Percentiles rank a stretch among this genome's conserved stretches.
Conservation (phyloP, 2,797 vertebrate species). For the Melanotaenia pygmaea region DNA sequence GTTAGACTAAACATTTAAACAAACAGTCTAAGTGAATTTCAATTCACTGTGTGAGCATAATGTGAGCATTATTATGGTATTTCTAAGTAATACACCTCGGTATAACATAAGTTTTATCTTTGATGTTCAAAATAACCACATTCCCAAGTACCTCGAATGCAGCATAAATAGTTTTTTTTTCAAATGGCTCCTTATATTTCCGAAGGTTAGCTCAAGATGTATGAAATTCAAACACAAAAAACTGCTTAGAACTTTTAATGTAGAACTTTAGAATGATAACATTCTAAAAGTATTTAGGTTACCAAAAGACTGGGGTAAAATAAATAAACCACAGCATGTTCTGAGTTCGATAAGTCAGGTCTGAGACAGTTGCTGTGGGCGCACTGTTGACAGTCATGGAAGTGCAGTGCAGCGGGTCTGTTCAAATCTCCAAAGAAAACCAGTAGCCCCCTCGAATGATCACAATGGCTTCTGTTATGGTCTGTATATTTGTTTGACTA, state of each 20-base stretch:
- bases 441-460: not conserved
- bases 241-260: not conserved
- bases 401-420: not conserved
- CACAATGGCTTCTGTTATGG: slow-evolving; percentile 81
- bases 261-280: no score
- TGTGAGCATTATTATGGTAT: not conserved
- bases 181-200: no score
- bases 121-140: accelerated
- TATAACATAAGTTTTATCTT: not conserved
- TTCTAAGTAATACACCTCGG: not conserved
- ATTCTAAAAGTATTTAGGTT: not conserved
- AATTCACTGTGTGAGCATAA: no score
- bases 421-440: slow-evolving; percentile 29
- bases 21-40: not conserved
- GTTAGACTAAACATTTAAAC: not conserved
- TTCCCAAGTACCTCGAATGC: not conserved
- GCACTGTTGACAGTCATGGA: slow-evolving; percentile 68
- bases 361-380: slow-evolving; percentile 55
- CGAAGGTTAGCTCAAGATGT: not conserved
- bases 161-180: slow-evolving; percentile 8
- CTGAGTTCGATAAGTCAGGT: slow-evolving; percentile 63
- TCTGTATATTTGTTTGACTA: slow-evolving; percentile 45
- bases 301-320: not conserved
- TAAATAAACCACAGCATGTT: not conserved
- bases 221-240: not conserved